Evolutionary conservation across 2,888 invertebrate species (phyloP).

Genomic region (Ditula angustiorana): DNA sequence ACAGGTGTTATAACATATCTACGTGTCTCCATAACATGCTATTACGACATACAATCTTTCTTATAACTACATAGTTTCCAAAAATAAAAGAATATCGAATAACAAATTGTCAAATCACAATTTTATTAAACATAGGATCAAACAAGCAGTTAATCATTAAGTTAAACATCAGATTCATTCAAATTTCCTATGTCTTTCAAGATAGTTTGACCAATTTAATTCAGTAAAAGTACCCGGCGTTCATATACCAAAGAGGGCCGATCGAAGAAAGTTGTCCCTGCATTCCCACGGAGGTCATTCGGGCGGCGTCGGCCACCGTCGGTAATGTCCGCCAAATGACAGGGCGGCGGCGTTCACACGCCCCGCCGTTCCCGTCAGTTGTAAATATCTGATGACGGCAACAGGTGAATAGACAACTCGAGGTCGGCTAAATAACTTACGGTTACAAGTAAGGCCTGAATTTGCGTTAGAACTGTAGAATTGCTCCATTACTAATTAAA

Average conservation of each 20-base stretch:
- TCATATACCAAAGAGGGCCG: slow-evolving; percentile 23
- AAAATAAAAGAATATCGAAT: no score
- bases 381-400: slow-evolving; percentile 30
- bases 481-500: no score
- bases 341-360: slow-evolving; percentile 40
- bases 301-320: slow-evolving; percentile 26
- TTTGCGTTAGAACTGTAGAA: no score
- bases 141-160: no score
- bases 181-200: no score
- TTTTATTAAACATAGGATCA: no score
- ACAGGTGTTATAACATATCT: no score
- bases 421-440: background rate
- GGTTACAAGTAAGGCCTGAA: background rate
- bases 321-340: slow-evolving; percentile 39
- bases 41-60: no score
- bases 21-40: no score
- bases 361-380: slow-evolving; percentile 21
- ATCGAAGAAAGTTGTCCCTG: slow-evolving; percentile 37
- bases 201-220: background rate
- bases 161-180: no score
- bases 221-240: slow-evolving; percentile 26
- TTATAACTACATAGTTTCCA: no score
- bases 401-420: slow-evolving; percentile 8
- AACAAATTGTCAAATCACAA: no score
- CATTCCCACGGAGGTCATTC: slow-evolving; percentile 38